Conservation (phyloP, 2,888 invertebrate species). For the Agrilus cyanescens region DNA sequence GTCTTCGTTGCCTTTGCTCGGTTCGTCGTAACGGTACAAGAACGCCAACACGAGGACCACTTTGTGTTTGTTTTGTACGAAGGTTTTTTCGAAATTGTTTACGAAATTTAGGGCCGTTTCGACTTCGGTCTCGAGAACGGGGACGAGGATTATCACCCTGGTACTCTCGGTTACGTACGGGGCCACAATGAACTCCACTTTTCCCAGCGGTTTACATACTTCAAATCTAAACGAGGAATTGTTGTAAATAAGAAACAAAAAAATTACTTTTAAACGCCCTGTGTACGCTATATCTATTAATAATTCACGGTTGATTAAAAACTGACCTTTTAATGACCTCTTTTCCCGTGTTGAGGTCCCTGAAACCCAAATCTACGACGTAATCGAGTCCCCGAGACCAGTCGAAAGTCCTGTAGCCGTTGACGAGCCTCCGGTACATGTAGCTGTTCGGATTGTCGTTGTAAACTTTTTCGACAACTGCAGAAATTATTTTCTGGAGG, state of each 20-base stretch:
- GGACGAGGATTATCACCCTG: constrained; percentile 64
- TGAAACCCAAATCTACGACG: constrained; percentile 57
- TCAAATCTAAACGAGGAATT: constrained; percentile 63
- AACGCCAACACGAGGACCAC: constrained; percentile 65
- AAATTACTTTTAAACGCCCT: not conserved
- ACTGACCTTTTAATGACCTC: constrained; percentile 41
- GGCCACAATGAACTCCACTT: constrained; percentile 79
- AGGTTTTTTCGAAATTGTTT: constrained; percentile 50
- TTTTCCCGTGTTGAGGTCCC: constrained; percentile 35
- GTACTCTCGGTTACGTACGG: constrained; percentile 94
- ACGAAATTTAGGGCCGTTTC: constrained; percentile 55
- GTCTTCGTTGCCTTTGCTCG: constrained; percentile 46
- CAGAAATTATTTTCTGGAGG: constrained; percentile 25
- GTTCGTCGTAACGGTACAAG: constrained; percentile 49
- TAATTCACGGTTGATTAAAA: too few relatives aligned
- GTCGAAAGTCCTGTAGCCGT: constrained; percentile 70
- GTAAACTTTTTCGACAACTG: constrained; percentile 39
- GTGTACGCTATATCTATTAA: too few relatives aligned
- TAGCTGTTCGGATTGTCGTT: constrained; percentile 39
- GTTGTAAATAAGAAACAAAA: constrained; percentile 13
- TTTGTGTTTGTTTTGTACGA: constrained; percentile 65
- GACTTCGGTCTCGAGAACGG: constrained; percentile 46
- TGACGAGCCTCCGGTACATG: constrained; percentile 45
- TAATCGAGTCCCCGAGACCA: constrained; percentile 80
- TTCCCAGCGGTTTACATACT: constrained; percentile 72